These are phyloP conservation scores for Malthinus seriepunctatus DNA, from an alignment of 2,888 invertebrate genomes.

Conservation along the genomic window DNA sequence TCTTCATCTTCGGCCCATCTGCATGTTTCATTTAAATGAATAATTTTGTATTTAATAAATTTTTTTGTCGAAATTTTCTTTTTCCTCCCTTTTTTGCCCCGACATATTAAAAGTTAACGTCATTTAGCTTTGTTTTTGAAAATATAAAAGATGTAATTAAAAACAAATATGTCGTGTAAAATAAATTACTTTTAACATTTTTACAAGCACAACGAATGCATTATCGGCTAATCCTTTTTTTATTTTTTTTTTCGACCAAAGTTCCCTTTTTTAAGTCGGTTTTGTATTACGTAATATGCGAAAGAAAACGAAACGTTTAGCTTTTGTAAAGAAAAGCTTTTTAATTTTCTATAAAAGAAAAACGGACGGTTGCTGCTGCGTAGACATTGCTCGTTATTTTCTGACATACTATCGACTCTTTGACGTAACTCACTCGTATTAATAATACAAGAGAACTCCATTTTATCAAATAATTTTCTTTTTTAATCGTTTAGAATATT, in stretches of 20 bases:
- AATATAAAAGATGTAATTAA: background rate
- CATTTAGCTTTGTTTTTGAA: background rate
- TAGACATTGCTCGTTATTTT: conserved; percentile 11
- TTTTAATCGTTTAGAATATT: background rate
- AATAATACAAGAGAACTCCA: conserved; percentile 11
- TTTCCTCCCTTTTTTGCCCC: too few relatives aligned
- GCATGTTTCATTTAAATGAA: too few relatives aligned
- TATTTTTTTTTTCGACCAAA: too few relatives aligned
- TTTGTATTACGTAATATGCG: background rate
- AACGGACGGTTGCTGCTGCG: background rate
- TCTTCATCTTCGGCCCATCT: too few relatives aligned
- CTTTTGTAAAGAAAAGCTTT: conserved; percentile 2
- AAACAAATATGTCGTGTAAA: conserved; percentile 3
- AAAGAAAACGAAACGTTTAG: conserved; percentile 8
- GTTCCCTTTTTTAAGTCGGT: background rate
- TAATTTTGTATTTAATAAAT: too few relatives aligned
- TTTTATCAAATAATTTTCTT: background rate
- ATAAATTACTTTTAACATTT: conserved; percentile 1
- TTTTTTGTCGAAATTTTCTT: too few relatives aligned
- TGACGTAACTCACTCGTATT: conserved; percentile 7
- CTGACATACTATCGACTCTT: conserved; percentile 17
- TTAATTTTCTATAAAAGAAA: conserved; percentile 9
- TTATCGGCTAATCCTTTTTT: background rate
- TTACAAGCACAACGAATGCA: background rate
- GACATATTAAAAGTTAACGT: too few relatives aligned